Evolutionary conservation across 2,888 invertebrate genomes (phyloP), one percentile per base, ranked within the genome.

Genomic region (Xestia xanthographa): DNA sequence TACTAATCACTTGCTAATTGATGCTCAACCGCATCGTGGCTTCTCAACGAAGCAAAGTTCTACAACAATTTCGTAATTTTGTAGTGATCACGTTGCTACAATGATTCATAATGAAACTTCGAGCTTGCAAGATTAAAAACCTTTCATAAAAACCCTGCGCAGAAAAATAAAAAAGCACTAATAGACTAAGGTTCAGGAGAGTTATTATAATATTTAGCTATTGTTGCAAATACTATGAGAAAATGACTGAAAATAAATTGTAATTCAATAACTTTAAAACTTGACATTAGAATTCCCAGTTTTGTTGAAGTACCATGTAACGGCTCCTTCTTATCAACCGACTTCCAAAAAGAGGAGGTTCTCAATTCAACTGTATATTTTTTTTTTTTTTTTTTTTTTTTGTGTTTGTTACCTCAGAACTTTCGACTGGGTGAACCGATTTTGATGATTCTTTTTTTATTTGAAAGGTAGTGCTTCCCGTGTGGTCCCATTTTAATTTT

Each of bases 1-100:
- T 53, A 75, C 48, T 66, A 79, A 78, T 77, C 84, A 84, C 84
- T 80, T 48, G 68, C 69, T 77, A 77, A 80, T 82, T 83, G 76
- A 45, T 68, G 77, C 67, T 77, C 72, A 71, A 67, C 72, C 72
- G 73, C 77, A 80, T 72, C 84, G 26, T 65, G 60, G 56, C 26
- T 75, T 45, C 53, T 53, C 34, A 71, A 62, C 41, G n/a, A 9
- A 26, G 45, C 34, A 78, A 81, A 62, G 9, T 81, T 76, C 29
- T 62, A 50, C 17, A 77, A 71, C 53, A 77, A 60, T 66, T 67
- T 67, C 20, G n/a, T 71, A 43, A 66, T 66, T 62, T 67, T 65
- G 62, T 8, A 20, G 53, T 26, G 29, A 72, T 38, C 63, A 68
- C 29, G 29, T 69, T 80, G 53, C 14, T 56, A 6, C 26, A 26